A percentile compares a stretch with the other conserved stretches of the same genome.
Conservation (phyloP, 2,888 invertebrate species). For the Lordiphosa andalusiaca region DNA sequence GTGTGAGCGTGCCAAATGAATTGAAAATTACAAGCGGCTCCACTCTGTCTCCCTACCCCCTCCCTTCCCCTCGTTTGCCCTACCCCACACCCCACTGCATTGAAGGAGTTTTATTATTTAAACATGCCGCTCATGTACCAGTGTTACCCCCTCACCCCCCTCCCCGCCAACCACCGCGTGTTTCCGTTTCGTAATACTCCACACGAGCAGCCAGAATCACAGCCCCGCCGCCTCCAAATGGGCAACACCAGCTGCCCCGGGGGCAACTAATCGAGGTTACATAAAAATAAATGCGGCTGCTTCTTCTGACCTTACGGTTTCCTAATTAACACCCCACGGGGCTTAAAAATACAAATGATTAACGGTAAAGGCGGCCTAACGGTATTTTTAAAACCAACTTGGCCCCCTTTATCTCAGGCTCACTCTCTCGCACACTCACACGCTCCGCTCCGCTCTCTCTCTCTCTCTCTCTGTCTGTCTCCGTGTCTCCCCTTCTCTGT, state of each 20-base stretch:
- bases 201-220: constrained; percentile 34
- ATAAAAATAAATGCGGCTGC: constrained; percentile 49
- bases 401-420: constrained; percentile 8
- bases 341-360: constrained; percentile 34
- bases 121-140: constrained; percentile 32
- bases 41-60: constrained; percentile 27
- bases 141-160: not conserved
- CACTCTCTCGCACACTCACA: constrained; percentile 11
- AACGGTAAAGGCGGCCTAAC: constrained; percentile 45
- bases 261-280: constrained; percentile 51
- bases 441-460: not conserved
- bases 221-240: constrained; percentile 17
- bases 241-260: constrained; percentile 34
- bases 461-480: constrained; percentile 2
- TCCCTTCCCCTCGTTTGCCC: not conserved
- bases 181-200: constrained; percentile 75
- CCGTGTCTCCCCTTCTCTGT: constrained; percentile 4
- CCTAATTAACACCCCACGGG: constrained; percentile 13
- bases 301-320: constrained; percentile 34
- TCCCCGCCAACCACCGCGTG: constrained; percentile 35
- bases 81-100: constrained; percentile 19
- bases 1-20: constrained; percentile 69
- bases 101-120: constrained; percentile 60
- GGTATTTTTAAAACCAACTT: constrained; percentile 38
- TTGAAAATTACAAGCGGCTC: constrained; percentile 71